phyloP scores from a whole-genome alignment of 2,888 invertebrate genomes.

The Synergus japonicus region DNA sequence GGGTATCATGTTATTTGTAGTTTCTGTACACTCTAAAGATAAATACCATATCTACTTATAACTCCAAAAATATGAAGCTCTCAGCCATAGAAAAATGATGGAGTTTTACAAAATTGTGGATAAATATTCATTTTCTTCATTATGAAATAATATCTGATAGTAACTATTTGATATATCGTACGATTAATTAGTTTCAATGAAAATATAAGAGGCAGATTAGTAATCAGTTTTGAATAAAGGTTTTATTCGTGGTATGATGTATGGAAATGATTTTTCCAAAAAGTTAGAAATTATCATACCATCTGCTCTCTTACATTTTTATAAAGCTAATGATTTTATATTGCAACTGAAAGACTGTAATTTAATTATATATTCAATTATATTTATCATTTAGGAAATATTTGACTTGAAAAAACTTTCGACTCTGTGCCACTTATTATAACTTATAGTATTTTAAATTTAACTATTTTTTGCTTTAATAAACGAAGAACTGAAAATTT shows the following conservation, averaged over 20 bases:
- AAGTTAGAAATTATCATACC: background rate
- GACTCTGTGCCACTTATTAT: background rate
- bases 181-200: conserved; percentile 12
- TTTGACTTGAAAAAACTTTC: background rate
- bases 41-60: background rate
- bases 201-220: conserved; percentile 26
- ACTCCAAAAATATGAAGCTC: conserved; percentile 3
- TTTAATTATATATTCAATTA: background rate
- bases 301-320: conserved; percentile 18
- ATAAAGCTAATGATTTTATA: background rate
- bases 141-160: background rate
- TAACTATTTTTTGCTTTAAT: background rate
- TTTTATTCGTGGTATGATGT: background rate
- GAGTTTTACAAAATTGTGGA: background rate
- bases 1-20: conserved; percentile 21
- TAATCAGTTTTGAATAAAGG: background rate
- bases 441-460: background rate
- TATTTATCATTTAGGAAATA: background rate
- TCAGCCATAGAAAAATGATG: background rate
- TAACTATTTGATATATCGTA: background rate
- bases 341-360: background rate
- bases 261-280: background rate
- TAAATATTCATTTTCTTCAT: background rate
- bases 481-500: background rate
- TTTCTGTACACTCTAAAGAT: background rate